These are phyloP conservation scores for Podarcis cretensis DNA, from an alignment of 2,113 vertebrate genomes.

Conservation along the genomic window DNA sequence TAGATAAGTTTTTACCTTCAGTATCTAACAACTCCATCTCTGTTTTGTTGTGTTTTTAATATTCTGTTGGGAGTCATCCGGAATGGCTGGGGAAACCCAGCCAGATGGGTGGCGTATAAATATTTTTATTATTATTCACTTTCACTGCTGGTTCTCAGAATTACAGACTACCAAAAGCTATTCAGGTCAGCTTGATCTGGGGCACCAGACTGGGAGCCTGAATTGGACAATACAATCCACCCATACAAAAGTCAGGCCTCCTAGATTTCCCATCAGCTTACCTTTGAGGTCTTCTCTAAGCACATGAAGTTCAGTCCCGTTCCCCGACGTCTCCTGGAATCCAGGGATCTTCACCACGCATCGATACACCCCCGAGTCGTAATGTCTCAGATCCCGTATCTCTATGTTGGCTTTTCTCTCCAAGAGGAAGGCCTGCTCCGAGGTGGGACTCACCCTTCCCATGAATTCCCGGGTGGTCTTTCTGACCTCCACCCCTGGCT, in stretches of 20 bases:
- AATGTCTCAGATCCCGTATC: background rate
- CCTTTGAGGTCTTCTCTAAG: conserved; percentile 22
- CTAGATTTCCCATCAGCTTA: no score
- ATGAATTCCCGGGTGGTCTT: conserved; percentile 31
- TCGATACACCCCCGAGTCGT: background rate
- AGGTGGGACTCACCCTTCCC: conserved; percentile 7
- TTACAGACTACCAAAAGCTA: no score
- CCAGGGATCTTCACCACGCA: conserved; percentile 49
- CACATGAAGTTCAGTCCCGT: conserved; percentile 37
- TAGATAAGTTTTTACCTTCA: no score
- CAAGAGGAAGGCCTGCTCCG: conserved; percentile 24
- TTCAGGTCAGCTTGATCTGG: no score
- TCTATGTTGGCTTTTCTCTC: conserved; percentile 45
- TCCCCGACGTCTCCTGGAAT: background rate
- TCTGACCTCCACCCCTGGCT: conserved; percentile 39
- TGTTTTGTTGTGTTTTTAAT: no score
- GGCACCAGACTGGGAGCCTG: no score
- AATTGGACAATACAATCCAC: background rate
- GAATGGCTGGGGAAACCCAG: no score
- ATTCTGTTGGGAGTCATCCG: no score
- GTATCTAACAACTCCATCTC: no score
- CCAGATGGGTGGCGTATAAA: no score
- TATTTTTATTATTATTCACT: no score
- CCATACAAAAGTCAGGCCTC: background rate
- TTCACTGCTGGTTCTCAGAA: no score